Evolutionary conservation across 1,140 invertebrate species (phyloP), one percentile per base, ranked within the genome.

Genomic region (Pseudomyrmex dendroicus): DNA sequence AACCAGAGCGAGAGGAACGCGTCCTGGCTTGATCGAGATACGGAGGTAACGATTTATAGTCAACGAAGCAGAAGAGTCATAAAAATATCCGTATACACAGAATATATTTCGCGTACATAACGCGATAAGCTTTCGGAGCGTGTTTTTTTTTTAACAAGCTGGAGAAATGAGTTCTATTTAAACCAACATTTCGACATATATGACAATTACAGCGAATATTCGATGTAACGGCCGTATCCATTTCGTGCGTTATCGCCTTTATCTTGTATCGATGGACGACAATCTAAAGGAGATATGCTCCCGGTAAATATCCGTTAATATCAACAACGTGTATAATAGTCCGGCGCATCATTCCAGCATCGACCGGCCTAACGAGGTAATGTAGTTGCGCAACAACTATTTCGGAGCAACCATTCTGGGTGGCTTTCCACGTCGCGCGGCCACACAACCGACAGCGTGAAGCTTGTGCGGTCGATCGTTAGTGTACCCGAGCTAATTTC

Each of bases 31-130:
- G 72, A 54, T 72, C 73, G 74, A 35, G 35, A 35, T 35, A 7
- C 44, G 46, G 62, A 76, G 84, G 80, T 85, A 89, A 90, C 88
- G 86, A 84, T 89, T 90, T 83, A 50, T 35, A 7, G 59, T 70
- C 63, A 85, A 86, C 78, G 86, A 77, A 73, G 72, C 35, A 64
- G 59, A 74, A 17, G 46, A 73, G 13, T n/a, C 25, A 20, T 25
- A 22, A 35, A 35, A 17, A 73, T 62, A 35, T 50, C n/a, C 8
- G 62, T 63, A 0, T 35, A 74, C 59, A 63, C 44, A 25, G 15
- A 20, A 1, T 62, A 63, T 74, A 61, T 73, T 35, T 35, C 35
- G 35, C 35, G 35, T 35, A 35, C 35, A 35, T 35, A 72, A 72
- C 74, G 80, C 48, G 25, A 70, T 52, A 64, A 50, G 46, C 17